A percentile compares a stretch with the other conserved stretches of the same genome.
Evolutionary conservation across 2,113 vertebrate species (phyloP).

Genomic region (Oryzias woworae): DNA sequence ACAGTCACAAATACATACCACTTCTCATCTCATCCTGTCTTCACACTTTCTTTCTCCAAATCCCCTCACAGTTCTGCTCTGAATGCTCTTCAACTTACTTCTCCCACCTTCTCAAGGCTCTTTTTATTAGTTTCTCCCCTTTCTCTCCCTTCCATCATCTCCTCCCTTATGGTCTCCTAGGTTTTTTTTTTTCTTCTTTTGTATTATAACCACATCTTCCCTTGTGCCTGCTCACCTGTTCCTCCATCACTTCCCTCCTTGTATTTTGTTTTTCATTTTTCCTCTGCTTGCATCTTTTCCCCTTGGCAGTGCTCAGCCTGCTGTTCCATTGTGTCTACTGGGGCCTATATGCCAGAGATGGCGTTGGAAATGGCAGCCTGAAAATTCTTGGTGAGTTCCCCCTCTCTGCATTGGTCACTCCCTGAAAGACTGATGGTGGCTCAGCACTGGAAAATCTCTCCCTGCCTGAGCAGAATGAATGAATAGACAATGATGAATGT

Average conservation of each 20-base stretch:
- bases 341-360: constrained; percentile 88
- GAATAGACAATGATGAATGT: constrained; percentile 42
- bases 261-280: constrained; percentile 2
- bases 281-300: constrained; percentile 23
- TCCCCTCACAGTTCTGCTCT: constrained; percentile 39
- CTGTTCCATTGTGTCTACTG: constrained; percentile 91
- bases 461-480: constrained; percentile 25
- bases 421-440: constrained; percentile 36
- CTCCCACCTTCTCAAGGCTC: constrained; percentile 19
- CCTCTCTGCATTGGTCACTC: constrained; percentile 14
- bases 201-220: constrained; percentile 22
- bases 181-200: neutral
- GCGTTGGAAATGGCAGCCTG: constrained; percentile 85
- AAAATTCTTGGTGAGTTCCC: constrained; percentile 87
- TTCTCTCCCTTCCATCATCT: constrained; percentile 10
- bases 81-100: constrained; percentile 26
- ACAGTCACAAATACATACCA: neutral
- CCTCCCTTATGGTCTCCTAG: neutral
- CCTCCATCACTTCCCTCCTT: neutral
- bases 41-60: constrained; percentile 35
- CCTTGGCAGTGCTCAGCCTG: constrained; percentile 84
- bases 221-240: constrained; percentile 5
- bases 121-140: constrained; percentile 35
- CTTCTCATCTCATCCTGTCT: constrained; percentile 18
- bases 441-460: constrained; percentile 33